Base-by-base conservation (phyloP, 2,113 vertebrate species). In the Helogale parvula region DNA sequence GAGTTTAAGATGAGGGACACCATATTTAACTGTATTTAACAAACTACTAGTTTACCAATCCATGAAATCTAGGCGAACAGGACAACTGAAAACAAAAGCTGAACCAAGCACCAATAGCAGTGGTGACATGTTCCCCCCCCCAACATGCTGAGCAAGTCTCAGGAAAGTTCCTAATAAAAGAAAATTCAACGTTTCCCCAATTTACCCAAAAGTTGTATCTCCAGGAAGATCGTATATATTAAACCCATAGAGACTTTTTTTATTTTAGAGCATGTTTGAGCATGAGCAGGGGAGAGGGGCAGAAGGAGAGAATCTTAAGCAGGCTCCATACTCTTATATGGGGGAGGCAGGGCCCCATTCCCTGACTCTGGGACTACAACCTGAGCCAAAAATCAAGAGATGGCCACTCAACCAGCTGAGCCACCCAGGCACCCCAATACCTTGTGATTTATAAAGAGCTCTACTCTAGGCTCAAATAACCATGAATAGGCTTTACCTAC, bases 51-150 rank as follows among this genome's bases (percentile, higher is more conserved):
- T 21, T 94, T 87, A 83, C 41, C 71, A 74, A 86, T 7, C 68
- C 57, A 89, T 93, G 91, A 94, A 97, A 94, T 94, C 60, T 86
- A 94, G 77, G 60, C 72, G 72, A 83, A 57, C 33, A 35, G 96
- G 92, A 96, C 86, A 98, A 91, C 60, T 92, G 54, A 93, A 93
- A 96, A 94, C 86, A 72, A 97, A 93, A 63, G 72, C 68, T 92
- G 82, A 97, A 31, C 86, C 68, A 35, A 66, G 88, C 52, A n/a
- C n/a, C n/a, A n/a, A n/a, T n/a, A n/a, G n/a, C n/a, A n/a, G n/a
- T n/a, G n/a, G 66, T 68, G 86, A 96, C 95, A 91, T 38, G 85
- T 76, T 94, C 91, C 45, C 50, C 50, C 50, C 12, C 50, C 91
- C 21, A 71, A 95, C 81, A 94, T 10, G 21, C 63, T 74, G 6